Evolutionary conservation across 2,888 invertebrate genomes (phyloP).

Genomic region (Drosophila nr. perissopoda): DNA sequence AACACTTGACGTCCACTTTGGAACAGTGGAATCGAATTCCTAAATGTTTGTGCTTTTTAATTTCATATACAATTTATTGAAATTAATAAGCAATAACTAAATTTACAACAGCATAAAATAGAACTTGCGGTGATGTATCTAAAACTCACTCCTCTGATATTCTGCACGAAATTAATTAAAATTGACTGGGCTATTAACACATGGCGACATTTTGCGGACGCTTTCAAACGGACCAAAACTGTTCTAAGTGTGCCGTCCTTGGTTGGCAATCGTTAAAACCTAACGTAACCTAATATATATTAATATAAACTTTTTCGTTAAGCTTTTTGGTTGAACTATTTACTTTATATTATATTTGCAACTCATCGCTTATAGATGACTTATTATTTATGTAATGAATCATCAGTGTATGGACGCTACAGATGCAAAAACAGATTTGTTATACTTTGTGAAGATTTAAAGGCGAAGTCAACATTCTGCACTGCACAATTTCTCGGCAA

Average conservation of each 20-base stretch:
- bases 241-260: too few species aligned
- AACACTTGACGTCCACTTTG: background rate
- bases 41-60: background rate
- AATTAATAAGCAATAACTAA: background rate
- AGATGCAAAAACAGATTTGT: background rate
- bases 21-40: background rate
- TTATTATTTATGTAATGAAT: background rate
- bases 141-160: background rate
- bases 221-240: too few species aligned
- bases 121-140: rapidly evolving
- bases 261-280: too few species aligned
- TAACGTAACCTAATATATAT: too few species aligned
- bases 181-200: background rate
- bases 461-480: background rate
- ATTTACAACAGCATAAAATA: background rate
- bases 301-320: too few species aligned
- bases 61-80: background rate
- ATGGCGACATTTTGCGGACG: background rate
- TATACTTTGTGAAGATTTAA: background rate
- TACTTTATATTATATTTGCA: too few species aligned
- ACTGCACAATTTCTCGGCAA: background rate
- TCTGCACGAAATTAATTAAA: background rate
- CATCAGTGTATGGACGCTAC: background rate
- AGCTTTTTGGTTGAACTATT: too few species aligned
- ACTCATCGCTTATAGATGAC: too few species aligned